Percentiles rank a stretch among this genome's conserved stretches.
Conservation (phyloP, 2,888 invertebrate genomes). For the Chloromyia formosa region DNA sequence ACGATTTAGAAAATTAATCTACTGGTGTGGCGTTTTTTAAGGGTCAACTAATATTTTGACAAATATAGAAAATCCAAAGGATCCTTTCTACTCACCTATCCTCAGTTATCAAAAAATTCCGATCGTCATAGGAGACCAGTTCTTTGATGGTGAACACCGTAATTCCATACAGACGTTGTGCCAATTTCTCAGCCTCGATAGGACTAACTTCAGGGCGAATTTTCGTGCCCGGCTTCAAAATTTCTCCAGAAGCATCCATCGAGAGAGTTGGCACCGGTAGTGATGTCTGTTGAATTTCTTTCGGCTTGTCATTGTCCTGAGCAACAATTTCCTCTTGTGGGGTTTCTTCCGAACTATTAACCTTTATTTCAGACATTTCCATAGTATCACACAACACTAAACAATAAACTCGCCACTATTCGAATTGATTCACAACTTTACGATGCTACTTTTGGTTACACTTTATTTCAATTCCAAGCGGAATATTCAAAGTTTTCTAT, state of each 20-base stretch:
- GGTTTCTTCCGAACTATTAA: slow-evolving; percentile 10
- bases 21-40: too few relatives aligned
- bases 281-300: background rate
- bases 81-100: slow-evolving; percentile 58
- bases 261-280: background rate
- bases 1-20: too few relatives aligned
- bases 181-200: slow-evolving; percentile 58
- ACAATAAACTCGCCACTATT: background rate
- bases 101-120: slow-evolving; percentile 60
- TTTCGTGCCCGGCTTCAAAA: slow-evolving; percentile 60
- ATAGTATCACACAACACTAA: slow-evolving; percentile 14
- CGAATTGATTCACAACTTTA: too few relatives aligned
- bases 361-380: slow-evolving; percentile 44
- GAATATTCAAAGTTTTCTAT: background rate
- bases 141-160: slow-evolving; percentile 59
- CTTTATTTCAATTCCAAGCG: background rate
- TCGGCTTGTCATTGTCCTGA: background rate
- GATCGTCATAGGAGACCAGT: slow-evolving; percentile 62
- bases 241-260: slow-evolving; percentile 7
- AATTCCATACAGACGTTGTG: slow-evolving; percentile 62
- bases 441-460: too few relatives aligned
- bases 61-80: slow-evolving; percentile 12
- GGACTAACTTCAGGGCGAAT: slow-evolving; percentile 59
- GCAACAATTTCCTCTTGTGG: background rate
- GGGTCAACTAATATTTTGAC: too few relatives aligned